phyloP scores from a whole-genome alignment of 2,888 invertebrate genomes.

The Resseliella maxima region DNA sequence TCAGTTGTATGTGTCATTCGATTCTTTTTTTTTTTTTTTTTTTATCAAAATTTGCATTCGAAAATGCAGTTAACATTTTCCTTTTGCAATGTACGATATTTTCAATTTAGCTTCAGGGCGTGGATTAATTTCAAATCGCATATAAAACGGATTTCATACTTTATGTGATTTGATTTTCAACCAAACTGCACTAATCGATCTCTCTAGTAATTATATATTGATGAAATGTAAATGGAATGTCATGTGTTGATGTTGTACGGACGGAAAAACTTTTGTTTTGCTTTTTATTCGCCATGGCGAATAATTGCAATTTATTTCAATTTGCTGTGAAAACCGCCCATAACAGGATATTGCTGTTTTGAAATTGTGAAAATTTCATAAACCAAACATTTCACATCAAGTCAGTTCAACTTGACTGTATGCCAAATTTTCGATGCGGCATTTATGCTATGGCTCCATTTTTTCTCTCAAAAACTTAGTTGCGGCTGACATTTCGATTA shows the following conservation, averaged over 20 bases:
- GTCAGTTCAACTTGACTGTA: neutral
- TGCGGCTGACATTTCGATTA: neutral
- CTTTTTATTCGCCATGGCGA: neutral
- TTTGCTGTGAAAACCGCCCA: neutral
- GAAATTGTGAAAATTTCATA: neutral
- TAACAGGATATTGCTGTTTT: constrained; percentile 44
- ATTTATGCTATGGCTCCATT: neutral
- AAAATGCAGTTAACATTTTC: neutral
- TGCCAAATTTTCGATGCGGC: constrained; percentile 4
- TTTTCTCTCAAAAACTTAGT: neutral
- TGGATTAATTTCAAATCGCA: constrained; percentile 38
- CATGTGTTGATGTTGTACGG: neutral
- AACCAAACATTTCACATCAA: neutral
- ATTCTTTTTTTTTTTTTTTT: neutral
- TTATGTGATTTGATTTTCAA: neutral
- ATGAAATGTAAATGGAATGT: constrained; percentile 22
- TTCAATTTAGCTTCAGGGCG: constrained; percentile 31
- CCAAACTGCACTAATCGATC: neutral
- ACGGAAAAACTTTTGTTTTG: constrained; percentile 2
- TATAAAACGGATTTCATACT: neutral
- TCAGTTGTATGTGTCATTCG: neutral
- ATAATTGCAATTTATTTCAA: constrained; percentile 18
- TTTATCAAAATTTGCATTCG: neutral
- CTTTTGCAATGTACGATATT: constrained; percentile 3
- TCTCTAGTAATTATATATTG: constrained; percentile 19